A percentile compares a stretch with the other conserved stretches of the same genome.
phyloP scores from a whole-genome alignment of 2,888 invertebrate genomes.

The Sesia bembeciformis region DNA sequence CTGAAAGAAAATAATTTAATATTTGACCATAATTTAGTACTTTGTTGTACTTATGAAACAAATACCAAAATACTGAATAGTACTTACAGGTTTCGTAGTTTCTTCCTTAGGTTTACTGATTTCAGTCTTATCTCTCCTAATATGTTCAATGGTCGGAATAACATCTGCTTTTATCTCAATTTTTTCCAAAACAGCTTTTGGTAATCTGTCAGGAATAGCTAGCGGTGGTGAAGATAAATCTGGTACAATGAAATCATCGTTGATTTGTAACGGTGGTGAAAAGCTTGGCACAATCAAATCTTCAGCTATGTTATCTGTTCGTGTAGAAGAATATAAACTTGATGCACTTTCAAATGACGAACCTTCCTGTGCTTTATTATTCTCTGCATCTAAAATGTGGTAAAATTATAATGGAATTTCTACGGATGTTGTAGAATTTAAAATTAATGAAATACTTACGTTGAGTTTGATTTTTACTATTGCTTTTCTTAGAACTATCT shows the following conservation, averaged over 20 bases:
- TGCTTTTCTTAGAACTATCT: slow-evolving; percentile 80
- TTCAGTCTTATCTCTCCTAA: slow-evolving; percentile 69
- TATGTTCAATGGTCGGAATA: slow-evolving; percentile 38
- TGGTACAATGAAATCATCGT: slow-evolving; percentile 62
- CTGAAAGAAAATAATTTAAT: slow-evolving; percentile 18
- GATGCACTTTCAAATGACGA: slow-evolving; percentile 93
- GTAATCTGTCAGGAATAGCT: slow-evolving; percentile 49
- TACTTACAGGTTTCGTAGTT: slow-evolving; percentile 34
- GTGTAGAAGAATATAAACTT: slow-evolving; percentile 84
- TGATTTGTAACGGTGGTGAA: slow-evolving; percentile 73
- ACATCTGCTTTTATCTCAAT: slow-evolving; percentile 60
- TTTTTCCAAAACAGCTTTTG: slow-evolving; percentile 46
- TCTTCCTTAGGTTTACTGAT: slow-evolving; percentile 47
- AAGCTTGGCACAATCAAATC: slow-evolving; percentile 77
- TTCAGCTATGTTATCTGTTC: slow-evolving; percentile 80
- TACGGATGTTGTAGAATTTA: neutral
- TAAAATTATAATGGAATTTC: neutral
- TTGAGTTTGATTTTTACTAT: slow-evolving; percentile 56
- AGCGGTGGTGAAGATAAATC: slow-evolving; percentile 63
- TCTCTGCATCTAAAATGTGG: slow-evolving; percentile 60
- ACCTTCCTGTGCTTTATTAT: slow-evolving; percentile 79
- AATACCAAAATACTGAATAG: neutral
- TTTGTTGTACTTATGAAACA: neutral
- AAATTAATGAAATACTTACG: slow-evolving; percentile 32
- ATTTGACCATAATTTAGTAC: no score